Percentiles rank a stretch among this genome's conserved stretches.
Evolutionary conservation across 2,888 invertebrate genomes (phyloP).

Genomic region (Frankliniella fusca): DNA sequence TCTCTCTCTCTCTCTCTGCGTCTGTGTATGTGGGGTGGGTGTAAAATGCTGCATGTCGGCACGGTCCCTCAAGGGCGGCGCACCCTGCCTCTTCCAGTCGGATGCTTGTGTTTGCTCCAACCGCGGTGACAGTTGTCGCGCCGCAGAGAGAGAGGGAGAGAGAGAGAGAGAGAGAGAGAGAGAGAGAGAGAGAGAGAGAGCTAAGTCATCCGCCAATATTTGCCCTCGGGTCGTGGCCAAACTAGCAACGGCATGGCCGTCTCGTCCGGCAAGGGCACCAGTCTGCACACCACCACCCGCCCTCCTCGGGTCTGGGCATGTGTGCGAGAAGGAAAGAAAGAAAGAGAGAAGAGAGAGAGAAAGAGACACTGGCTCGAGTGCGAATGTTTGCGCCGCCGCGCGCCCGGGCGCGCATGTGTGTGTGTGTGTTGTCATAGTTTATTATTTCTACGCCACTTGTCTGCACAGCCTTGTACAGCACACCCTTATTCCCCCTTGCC

Average conservation of each 20-base stretch:
- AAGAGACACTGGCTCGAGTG: too few species aligned
- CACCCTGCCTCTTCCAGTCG: background rate
- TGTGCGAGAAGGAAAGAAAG: too few species aligned
- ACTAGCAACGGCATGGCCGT: background rate
- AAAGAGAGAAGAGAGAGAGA: too few species aligned
- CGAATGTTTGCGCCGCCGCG: too few species aligned
- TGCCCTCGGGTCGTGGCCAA: background rate
- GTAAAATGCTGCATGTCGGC: too few species aligned
- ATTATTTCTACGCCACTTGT: constrained; percentile 18
- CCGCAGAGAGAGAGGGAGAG: background rate
- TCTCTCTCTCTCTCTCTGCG: background rate
- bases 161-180: background rate
- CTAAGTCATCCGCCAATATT: constrained; percentile 1
- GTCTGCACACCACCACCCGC: too few species aligned
- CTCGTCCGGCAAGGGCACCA: background rate
- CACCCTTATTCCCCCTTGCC: too few species aligned
- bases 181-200: background rate
- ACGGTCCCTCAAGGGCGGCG: background rate
- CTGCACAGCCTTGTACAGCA: too few species aligned
- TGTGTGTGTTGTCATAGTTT: background rate
- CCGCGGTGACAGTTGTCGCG: constrained; percentile 21
- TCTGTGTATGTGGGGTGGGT: too few species aligned
- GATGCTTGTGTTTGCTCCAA: background rate
- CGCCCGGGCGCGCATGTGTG: background rate
- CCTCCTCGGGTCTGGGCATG: too few species aligned